Evolutionary conservation across 2,113 vertebrate genomes (phyloP).

Genomic region (Neotoma lepida): DNA sequence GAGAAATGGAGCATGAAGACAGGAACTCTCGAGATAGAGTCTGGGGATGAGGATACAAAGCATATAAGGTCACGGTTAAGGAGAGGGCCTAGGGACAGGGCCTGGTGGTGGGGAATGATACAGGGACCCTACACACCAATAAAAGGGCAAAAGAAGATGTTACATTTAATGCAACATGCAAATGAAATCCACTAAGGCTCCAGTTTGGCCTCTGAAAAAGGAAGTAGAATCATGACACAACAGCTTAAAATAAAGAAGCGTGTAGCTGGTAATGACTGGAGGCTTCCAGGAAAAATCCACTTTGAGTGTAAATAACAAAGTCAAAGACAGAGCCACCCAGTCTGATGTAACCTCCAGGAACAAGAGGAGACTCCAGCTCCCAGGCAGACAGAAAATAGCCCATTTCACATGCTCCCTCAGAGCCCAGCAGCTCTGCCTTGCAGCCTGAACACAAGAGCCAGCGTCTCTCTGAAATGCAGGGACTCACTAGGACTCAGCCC

Average conservation of each 20-base stretch:
- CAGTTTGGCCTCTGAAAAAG: constrained; percentile 45
- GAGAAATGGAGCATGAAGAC: not conserved
- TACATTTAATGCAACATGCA: constrained; percentile 47
- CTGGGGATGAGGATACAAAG: not conserved
- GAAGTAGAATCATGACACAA: constrained; percentile 49
- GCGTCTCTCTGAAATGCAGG: not conserved
- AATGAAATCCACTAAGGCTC: constrained; percentile 56
- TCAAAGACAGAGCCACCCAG: constrained; percentile 22
- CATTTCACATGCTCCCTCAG: accelerated
- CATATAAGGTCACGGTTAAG: not conserved
- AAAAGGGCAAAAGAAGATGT: not conserved
- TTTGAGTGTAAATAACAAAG: constrained; percentile 54
- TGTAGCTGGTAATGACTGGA: constrained; percentile 26
- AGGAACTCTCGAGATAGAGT: not conserved
- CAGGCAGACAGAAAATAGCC: not conserved
- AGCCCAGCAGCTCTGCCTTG: not conserved
- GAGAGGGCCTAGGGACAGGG: not conserved
- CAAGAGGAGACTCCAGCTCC: not conserved
- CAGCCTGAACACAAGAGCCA: not conserved
- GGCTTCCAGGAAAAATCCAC: constrained; percentile 77
- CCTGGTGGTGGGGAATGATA: not conserved
- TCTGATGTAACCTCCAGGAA: not conserved
- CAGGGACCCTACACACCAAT: too few species aligned
- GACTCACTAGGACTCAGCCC: not conserved
- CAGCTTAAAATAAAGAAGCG: constrained; percentile 73